Evolutionary conservation across 2,888 invertebrate genomes (phyloP).

Genomic region (Erpobdella octoculata): DNA sequence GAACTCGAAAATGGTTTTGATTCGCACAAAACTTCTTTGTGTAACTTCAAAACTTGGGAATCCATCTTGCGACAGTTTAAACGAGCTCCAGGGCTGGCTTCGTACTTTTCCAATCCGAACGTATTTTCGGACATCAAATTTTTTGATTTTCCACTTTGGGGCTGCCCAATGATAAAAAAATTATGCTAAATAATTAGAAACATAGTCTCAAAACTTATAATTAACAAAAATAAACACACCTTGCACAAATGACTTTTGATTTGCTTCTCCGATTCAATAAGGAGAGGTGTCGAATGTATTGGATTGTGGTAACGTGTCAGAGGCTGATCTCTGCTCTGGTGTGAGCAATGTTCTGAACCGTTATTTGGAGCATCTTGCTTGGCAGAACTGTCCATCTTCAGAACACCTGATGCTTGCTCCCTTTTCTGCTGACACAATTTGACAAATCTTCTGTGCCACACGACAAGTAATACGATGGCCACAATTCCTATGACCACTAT

Average conservation of each 20-base stretch:
- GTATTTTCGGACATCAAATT: neutral
- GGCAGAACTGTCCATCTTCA: neutral
- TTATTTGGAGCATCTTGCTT: neutral
- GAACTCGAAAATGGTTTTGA: neutral
- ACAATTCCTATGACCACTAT: slow-evolving; percentile 43
- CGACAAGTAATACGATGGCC: slow-evolving; percentile 48
- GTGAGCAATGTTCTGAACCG: neutral
- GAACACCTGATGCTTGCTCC: neutral
- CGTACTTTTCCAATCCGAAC: slow-evolving; percentile 1
- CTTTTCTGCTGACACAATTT: neutral
- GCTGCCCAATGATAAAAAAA: neutral
- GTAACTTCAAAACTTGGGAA: neutral
- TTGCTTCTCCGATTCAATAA: neutral
- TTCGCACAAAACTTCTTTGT: neutral
- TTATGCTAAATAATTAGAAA: neutral
- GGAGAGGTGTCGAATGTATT: neutral
- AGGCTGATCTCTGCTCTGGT: neutral
- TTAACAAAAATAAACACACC: neutral
- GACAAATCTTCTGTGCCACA: slow-evolving; percentile 49
- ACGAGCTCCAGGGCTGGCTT: neutral
- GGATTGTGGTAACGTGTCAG: slow-evolving; percentile 11
- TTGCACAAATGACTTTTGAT: slow-evolving; percentile 7
- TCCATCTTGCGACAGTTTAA: neutral
- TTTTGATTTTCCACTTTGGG: neutral
- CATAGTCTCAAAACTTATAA: neutral